A percentile compares a stretch with the other conserved stretches of the same genome.
These are phyloP conservation scores for Dendroctonus ponderosae DNA, from an alignment of 1,140 invertebrate genomes.

Conservation along the genomic window DNA sequence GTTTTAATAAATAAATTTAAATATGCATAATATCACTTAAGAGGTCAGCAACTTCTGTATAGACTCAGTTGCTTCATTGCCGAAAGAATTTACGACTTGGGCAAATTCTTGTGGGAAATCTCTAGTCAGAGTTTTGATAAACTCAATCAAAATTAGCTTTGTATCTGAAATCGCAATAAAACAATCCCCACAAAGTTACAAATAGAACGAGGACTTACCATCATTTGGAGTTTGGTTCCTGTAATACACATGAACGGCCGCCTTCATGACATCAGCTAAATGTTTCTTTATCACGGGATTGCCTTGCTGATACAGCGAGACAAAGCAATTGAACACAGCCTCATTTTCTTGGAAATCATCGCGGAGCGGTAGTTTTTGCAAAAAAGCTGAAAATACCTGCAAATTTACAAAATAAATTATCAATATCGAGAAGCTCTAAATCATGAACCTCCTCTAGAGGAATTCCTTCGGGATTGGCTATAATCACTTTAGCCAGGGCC, in stretches of 20 bases:
- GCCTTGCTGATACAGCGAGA: slow-evolving; percentile 60
- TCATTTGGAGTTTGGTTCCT: slow-evolving; percentile 54
- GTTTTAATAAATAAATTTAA: too few relatives aligned
- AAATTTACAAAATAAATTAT: slow-evolving; percentile 11
- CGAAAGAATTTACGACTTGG: slow-evolving; percentile 48
- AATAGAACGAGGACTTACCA: slow-evolving; percentile 44
- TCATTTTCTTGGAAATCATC: slow-evolving; percentile 75
- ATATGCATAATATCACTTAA: slow-evolving; percentile 4
- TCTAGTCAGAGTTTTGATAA: slow-evolving; percentile 55
- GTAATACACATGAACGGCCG: slow-evolving; percentile 55
- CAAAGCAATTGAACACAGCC: slow-evolving; percentile 66
- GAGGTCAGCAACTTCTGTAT: slow-evolving; percentile 47
- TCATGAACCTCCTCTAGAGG: slow-evolving; percentile 62
- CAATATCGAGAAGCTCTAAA: slow-evolving; percentile 1
- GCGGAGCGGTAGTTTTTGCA: slow-evolving; percentile 69
- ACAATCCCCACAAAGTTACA: neutral
- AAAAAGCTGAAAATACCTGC: slow-evolving; percentile 69
- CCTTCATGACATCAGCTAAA: slow-evolving; percentile 56
- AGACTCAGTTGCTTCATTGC: slow-evolving; percentile 48
- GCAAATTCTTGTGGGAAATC: slow-evolving; percentile 61
- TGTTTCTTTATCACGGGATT: slow-evolving; percentile 56
- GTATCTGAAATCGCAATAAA: slow-evolving; percentile 51
- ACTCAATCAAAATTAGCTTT: slow-evolving; percentile 52
- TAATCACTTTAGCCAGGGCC: slow-evolving; percentile 71
- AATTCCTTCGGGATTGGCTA: slow-evolving; percentile 61